These are phyloP conservation scores for Artibeus jamaicensis DNA, from an alignment of 2,797 vertebrate genomes.

Conservation along the genomic window DNA sequence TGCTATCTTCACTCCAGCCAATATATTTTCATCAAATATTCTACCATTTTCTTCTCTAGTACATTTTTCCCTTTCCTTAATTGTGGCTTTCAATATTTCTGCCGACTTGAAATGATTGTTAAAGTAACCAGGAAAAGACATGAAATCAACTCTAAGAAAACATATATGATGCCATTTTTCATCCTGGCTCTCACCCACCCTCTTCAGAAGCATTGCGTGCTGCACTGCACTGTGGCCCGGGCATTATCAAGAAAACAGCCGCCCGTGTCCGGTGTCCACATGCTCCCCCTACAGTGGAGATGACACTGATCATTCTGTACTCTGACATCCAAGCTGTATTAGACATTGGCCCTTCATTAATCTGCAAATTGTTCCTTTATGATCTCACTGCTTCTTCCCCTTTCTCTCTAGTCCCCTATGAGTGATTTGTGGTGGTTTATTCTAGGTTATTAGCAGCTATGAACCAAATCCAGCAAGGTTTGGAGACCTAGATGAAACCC, in stretches of 20 bases:
- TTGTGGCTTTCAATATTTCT: not conserved
- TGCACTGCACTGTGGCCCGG: rapidly evolving
- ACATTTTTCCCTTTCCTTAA: not conserved
- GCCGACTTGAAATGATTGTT: not conserved
- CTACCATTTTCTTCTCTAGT: not conserved
- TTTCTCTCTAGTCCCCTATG: not conserved
- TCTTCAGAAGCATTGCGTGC: not conserved
- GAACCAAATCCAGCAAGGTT: not conserved
- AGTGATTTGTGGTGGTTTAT: not conserved
- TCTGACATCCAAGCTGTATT: not conserved
- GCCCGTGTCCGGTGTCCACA: not conserved
- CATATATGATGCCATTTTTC: not conserved
- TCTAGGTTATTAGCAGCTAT: not conserved
- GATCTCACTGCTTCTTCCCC: not conserved
- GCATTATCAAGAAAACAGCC: not conserved
- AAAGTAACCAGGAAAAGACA: not conserved
- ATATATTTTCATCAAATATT: not conserved
- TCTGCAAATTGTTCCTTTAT: not conserved
- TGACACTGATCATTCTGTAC: not conserved
- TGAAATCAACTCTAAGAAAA: not conserved
- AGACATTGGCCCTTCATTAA: not conserved
- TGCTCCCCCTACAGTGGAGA: rapidly evolving
- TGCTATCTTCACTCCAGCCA: not conserved
- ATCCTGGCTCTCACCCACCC: not conserved
- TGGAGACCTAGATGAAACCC: not conserved